These are phyloP conservation scores for Drosophila aff. DNA, from an alignment of 1,140 invertebrate species.

Conservation along the genomic window DNA sequence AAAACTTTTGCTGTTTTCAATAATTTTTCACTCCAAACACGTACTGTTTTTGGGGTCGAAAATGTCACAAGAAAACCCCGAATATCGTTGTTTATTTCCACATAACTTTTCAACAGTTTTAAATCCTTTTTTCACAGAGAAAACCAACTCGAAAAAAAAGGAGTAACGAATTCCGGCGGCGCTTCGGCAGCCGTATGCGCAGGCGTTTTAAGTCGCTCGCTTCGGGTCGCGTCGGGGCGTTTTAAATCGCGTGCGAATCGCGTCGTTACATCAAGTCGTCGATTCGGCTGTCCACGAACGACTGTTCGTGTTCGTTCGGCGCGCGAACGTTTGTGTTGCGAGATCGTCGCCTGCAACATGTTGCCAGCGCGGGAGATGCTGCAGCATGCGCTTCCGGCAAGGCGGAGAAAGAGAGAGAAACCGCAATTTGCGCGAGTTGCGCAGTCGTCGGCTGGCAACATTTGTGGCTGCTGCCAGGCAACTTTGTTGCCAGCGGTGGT, in stretches of 20 bases:
- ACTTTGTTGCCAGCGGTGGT: conserved; percentile 22
- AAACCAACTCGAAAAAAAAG: conserved; percentile 25
- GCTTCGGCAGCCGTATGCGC: conserved; percentile 53
- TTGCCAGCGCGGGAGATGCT: conserved; percentile 14
- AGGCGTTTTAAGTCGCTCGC: conserved; percentile 44
- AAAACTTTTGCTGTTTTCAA: background rate
- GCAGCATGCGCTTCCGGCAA: conserved; percentile 1
- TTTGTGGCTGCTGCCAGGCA: conserved; percentile 20
- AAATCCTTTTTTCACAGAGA: background rate
- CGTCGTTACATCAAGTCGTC: conserved; percentile 69
- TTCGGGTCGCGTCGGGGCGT: conserved; percentile 26
- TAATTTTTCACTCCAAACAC: background rate
- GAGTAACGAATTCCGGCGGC: conserved; percentile 8
- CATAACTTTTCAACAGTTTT: background rate
- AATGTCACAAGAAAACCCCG: background rate
- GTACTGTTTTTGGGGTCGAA: background rate
- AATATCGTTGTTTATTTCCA: background rate
- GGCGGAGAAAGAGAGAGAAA: background rate
- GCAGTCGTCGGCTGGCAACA: conserved; percentile 50
- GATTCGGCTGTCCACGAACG: conserved; percentile 71
- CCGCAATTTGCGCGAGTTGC: conserved; percentile 29
- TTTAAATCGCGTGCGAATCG: conserved; percentile 56
- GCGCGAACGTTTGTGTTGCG: conserved; percentile 16
- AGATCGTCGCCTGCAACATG: conserved; percentile 63
- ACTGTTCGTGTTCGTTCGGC: conserved; percentile 63